Evolutionary conservation across 2,888 invertebrate species (phyloP), one percentile per base, ranked within the genome.

Genomic region (Archips crataeganus): DNA sequence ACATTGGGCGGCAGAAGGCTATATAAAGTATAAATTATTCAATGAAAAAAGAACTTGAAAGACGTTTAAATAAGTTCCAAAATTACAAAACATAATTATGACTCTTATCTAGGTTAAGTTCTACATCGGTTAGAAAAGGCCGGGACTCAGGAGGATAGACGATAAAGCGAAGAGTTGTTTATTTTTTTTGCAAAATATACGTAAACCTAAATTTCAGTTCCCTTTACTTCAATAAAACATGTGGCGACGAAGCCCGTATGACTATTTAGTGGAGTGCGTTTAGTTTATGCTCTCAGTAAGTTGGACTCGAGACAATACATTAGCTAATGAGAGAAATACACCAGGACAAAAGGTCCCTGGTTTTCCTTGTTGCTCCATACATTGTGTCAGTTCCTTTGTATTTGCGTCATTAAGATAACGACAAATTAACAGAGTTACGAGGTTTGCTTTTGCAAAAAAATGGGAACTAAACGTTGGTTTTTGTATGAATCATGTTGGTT

Each of bases 401-500:
- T 42, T 61, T 15, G 10, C n/a, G 42, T 66, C 51, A 62, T 71
- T 72, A 62, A 63, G 62, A 68, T 72, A 72, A 63, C 47, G 57
- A 59, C 62, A 63, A 68, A 68, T 63, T 72, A 72, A 72, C 57
- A n/a, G 63, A 47, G 23, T 39, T 39, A 61, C 32, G 5, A 63
- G 67, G 67, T 68, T 72, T 70, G 13, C 23, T 63, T 65, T 49
- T 39, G 8, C 8, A 10, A 63, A 68, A 67, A 63, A 57, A 54
- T 1, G 23, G 9, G 4, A 57, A 23, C 11, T 11, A 57, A 57
- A 11, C 5, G 23, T 11, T 32, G 23, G 32, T 32, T 57, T 8
- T 54, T 32, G 9, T 1, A 75, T 77, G 76, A 79, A 81, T 11
- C 4, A 15, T 10, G 79, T 81, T 77, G 82, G 81, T 83, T 82